Base-by-base conservation (phyloP, 2,797 vertebrate genomes). In the Dermochelys coriacea region DNA sequence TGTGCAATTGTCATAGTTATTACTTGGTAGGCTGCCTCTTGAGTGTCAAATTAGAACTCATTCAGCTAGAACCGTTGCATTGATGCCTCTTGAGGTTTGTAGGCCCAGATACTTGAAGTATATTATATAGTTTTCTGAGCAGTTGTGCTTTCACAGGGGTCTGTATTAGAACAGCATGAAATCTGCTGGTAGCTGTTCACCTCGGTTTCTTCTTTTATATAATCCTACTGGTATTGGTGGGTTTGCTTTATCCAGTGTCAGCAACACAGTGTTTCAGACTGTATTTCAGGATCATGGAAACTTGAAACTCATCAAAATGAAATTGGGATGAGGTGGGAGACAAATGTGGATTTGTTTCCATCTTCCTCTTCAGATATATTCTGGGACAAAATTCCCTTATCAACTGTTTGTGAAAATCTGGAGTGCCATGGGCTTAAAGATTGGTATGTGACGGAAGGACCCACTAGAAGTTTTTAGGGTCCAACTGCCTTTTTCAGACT, bases 21-120 rank as follows among this genome's bases (percentile, higher is more conserved):
- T 98, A 97, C 96, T 95, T 97, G 87, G 96, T 97, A 98, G 95
- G 96, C 97, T 97, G 96, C 96, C 94, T 97, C 92, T 91, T 97
- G 94, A 96, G 94, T 96, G 96, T 97, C 94, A 95, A 98, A 97
- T 98, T 97, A 98, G 96, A 97, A 96, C 91, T 96, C 92, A 94
- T 94, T 98, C 93, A 0, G 80, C 85, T 95, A 96, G 95, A 98
- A 98, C 95, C 92, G 94, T 97, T 96, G 93, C 93, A 93, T 57
- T 74, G 85, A 89, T 92, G 77, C 75, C 87, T 97, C 97, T 95
- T 74, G 97, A 96, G 95, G 91, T 95, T 96, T 96, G 95, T 87
- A 95, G 93, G 87, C 88, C 88, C 91, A 86, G 92, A 64, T 54
- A 96, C 94, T 97, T 87, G 49, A 93, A 96, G 93, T 86, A 96